A percentile compares a stretch with the other conserved stretches of the same genome.
phyloP scores from a whole-genome alignment of 2,113 vertebrate genomes.

The Archilochus colubris region DNA sequence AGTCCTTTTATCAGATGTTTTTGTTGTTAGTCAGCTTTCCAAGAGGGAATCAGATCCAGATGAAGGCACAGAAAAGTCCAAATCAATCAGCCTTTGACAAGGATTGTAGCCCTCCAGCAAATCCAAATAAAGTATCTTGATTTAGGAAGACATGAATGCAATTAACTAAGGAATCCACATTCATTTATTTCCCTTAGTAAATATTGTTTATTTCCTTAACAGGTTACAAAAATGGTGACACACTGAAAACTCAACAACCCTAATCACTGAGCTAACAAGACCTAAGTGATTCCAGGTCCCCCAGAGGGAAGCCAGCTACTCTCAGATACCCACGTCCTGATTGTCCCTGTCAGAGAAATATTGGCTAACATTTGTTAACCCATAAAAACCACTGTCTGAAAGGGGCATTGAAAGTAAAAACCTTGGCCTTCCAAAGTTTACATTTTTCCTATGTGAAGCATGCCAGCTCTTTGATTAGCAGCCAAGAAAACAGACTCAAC shows the following conservation, averaged over 20 bases:
- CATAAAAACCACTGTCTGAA: constrained; percentile 40
- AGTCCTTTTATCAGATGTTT: constrained; percentile 53
- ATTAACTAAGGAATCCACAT: constrained; percentile 61
- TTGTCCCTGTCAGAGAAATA: constrained; percentile 31
- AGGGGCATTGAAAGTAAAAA: constrained; percentile 28
- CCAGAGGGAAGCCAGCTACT: constrained; percentile 8
- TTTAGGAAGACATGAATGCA: constrained; percentile 53
- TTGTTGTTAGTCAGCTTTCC: constrained; percentile 24
- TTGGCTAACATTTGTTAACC: constrained; percentile 26
- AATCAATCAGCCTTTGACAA: constrained; percentile 65
- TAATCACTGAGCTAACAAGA: constrained; percentile 48
- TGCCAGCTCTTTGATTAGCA: constrained; percentile 73
- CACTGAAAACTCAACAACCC: constrained; percentile 51
- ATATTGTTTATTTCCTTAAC: constrained; percentile 67
- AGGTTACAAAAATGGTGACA: constrained; percentile 71
- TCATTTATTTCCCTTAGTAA: constrained; percentile 65
- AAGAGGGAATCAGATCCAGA: constrained; percentile 64
- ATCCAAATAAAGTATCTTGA: constrained; percentile 65
- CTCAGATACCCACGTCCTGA: background rate
- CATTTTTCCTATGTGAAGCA: constrained; percentile 61
- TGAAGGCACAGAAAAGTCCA: constrained; percentile 61
- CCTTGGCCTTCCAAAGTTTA: constrained; percentile 24
- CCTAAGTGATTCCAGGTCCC: constrained; percentile 60
- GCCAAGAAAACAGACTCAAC: constrained; percentile 61
- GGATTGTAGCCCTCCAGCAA: constrained; percentile 56